Evolutionary conservation across 1,140 invertebrate species (phyloP), one percentile per base, ranked within the genome.

Genomic region (Bombyx mandarina): DNA sequence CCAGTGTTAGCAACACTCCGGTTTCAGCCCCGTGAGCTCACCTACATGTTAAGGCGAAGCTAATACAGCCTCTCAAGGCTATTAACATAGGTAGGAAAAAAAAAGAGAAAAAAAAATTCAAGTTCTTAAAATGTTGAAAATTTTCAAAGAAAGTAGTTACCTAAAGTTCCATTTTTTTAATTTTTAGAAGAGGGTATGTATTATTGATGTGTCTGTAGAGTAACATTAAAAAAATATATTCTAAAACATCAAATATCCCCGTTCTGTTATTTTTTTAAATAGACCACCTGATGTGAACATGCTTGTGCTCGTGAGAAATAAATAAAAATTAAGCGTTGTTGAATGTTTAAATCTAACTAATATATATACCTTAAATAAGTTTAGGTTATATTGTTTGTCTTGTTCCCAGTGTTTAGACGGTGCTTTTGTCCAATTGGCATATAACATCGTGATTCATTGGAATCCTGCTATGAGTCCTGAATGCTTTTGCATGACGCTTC

Each of bases 381-480:
- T n/a, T 42, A 43, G 7, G 12, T 53, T 53, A 53, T 45, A 45
- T 44, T 9, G 45, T 46, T 12, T 54, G 53, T 54, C 53, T 54
- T 54, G 53, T 54, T 54, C 53, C 53, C 53, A 54, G 53, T 45
- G 44, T 62, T 58, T 63, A 63, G 57, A 63, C 56, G 61, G 61
- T 54, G 57, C 45, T 43, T 58, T 46, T 59, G 47, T 45, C 46
- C 48, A 6, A 57, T 57, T 57, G 56, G 56, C 56, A 56, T 44
- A 35, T 50, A 45, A 35, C 44, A 18, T n/a, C 8, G 44, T 42
- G 56, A 54, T 54, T 54, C 35, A 8, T 54, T 45, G 6, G 26
- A 54, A 54, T 54, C 44, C 44, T 54, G 44, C 22, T 18, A 22
- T 18, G 49, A 48, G 42, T 48, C 18, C 45, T 46, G 10, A 56